These are phyloP conservation scores for Ochropacha duplaris DNA, from an alignment of 2,888 invertebrate species.

Conservation along the genomic window DNA sequence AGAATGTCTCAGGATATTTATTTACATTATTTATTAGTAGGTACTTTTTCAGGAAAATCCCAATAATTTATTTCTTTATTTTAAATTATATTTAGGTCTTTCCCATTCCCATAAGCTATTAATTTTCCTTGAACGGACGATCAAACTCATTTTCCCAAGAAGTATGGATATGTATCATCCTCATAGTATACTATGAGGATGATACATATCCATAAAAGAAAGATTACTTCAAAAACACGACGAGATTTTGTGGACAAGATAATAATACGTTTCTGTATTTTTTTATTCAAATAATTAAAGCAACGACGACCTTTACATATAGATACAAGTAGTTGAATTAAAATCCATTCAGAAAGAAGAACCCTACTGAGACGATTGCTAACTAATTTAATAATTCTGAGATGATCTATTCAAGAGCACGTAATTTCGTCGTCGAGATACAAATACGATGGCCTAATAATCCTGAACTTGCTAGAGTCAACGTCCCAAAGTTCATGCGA, in stretches of 20 bases:
- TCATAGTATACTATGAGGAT: no score
- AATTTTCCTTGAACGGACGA: neutral
- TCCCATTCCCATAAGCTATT: no score
- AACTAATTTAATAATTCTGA: neutral
- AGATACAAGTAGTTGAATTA: neutral
- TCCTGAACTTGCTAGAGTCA: conserved; percentile 30
- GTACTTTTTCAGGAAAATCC: no score
- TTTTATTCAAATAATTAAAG: neutral
- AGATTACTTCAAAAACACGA: no score
- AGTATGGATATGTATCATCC: neutral
- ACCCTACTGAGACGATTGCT: neutral
- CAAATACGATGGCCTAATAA: conserved; percentile 5
- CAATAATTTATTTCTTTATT: no score
- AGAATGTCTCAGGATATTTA: no score
- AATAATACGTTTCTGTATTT: neutral
- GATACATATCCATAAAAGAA: no score
- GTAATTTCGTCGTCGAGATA: neutral
- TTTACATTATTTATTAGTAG: no score
- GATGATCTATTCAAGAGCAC: neutral
- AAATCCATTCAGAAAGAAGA: neutral
- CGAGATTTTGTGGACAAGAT: neutral
- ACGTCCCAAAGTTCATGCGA: conserved; percentile 52
- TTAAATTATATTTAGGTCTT: no score
- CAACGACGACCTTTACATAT: neutral
- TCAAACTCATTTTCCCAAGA: neutral